Base-by-base conservation (phyloP, 2,888 invertebrate species). In the Hirtodrosophila histrioides region DNA sequence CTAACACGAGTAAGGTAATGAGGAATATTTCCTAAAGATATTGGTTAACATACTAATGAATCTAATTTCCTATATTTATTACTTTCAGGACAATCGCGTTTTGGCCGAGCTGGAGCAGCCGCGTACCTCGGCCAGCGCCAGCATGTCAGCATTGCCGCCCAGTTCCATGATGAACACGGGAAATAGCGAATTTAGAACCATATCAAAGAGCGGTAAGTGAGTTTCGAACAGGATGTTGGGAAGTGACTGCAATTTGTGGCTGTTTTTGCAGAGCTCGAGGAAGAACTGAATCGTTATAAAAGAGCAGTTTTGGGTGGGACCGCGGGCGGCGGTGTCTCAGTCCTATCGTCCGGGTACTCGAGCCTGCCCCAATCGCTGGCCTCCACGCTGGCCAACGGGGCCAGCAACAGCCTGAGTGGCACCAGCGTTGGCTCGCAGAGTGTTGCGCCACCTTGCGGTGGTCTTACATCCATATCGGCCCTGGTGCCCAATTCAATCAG, bases 21-120 rank as follows among this genome's bases (percentile, higher is more conserved):
- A n/a, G n/a, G n/a, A n/a, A n/a, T n/a, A n/a, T n/a, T n/a, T n/a
- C n/a, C n/a, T n/a, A n/a, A n/a, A n/a, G n/a, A n/a, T n/a, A n/a
- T n/a, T n/a, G n/a, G n/a, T n/a, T n/a, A n/a, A 17, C 17, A 17
- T 17, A 17, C 17, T 1, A 17, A 17, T 17, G 1, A 17, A 17
- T 17, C 17, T 17, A 17, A 17, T 17, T 17, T 17, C 17, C 17
- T 17, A 7, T 33, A 29, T 4, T 6, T 35, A 17, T 35, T 40
- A 8, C 64, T 63, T 76, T 6, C 83, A 92, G 92, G 95, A 95
- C 92, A 96, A 96, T 92, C 94, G 96, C 86, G 96, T 97, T 88
- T 93, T 97, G 89, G 97, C 97, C 75, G 97, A 98, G 91, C 93
- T 97, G 89, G 97, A 98, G 91, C 96, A 96, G 91, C 94, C 95